Percentiles rank a stretch among this genome's conserved stretches.
Evolutionary conservation across 2,797 vertebrate genomes (phyloP).

Genomic region (Periparus ater): DNA sequence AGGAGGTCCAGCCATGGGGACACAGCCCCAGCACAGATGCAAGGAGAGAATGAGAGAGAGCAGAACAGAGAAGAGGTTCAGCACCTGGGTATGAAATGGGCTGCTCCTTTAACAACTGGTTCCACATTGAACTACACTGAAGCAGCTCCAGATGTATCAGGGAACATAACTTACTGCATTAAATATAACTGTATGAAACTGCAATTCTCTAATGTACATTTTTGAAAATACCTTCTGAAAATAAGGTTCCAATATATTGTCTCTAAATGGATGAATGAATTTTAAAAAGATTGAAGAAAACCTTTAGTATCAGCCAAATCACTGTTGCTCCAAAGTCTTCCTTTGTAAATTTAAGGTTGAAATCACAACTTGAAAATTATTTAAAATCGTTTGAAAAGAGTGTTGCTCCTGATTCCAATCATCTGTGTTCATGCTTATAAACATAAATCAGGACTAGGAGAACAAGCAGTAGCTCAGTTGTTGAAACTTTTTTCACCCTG

Average conservation of each 20-base stretch:
- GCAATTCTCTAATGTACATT: not conserved
- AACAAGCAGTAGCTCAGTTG: not conserved
- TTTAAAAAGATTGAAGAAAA: rapidly evolving
- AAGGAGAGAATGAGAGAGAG: not conserved
- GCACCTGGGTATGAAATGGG: not conserved
- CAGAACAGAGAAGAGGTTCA: not conserved
- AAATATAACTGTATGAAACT: not conserved
- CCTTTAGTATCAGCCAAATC: not conserved
- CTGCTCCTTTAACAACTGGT: not conserved
- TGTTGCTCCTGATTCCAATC: not conserved
- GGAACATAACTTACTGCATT: not conserved
- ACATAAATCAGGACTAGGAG: not conserved
- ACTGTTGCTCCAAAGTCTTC: not conserved
- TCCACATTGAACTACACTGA: not conserved
- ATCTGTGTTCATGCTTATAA: not conserved
- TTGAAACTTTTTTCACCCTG: not conserved
- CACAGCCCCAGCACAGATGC: not conserved
- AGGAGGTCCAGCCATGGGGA: not conserved
- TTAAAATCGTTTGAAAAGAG: not conserved
- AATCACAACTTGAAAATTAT: not conserved
- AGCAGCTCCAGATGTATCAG: not conserved
- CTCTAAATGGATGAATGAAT: not conserved
- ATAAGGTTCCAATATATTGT: not conserved
- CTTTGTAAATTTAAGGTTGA: not conserved
- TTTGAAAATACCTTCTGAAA: not conserved